A percentile compares a stretch with the other conserved stretches of the same genome.
phyloP scores from a whole-genome alignment of 2,888 invertebrate species.

The Nematopogon swammerdamellus region DNA sequence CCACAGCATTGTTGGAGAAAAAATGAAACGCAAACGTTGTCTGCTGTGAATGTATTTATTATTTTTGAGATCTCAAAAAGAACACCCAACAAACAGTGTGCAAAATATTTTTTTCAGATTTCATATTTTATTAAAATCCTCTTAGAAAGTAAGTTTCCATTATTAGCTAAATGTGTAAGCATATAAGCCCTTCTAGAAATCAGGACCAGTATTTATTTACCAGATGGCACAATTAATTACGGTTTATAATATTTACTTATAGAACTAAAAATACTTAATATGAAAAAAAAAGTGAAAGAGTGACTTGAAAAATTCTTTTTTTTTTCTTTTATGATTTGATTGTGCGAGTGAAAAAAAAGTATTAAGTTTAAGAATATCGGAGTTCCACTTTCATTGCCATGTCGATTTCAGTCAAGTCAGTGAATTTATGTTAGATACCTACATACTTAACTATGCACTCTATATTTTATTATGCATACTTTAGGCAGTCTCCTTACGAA shows the following conservation, averaged over 20 bases:
- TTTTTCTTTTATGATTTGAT: constrained; percentile 25
- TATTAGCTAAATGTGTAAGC: background rate
- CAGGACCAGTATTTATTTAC: too few species aligned
- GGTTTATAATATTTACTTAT: constrained; percentile 23
- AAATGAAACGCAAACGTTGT: too few species aligned
- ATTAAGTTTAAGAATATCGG: too few species aligned
- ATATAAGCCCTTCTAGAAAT: too few species aligned
- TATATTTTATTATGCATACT: too few species aligned
- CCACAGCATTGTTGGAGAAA: too few species aligned
- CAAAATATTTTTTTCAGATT: constrained; percentile 21
- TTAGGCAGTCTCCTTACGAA: too few species aligned
- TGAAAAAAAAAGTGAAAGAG: constrained; percentile 17
- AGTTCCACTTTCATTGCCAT: constrained; percentile 36
- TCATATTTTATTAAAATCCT: constrained; percentile 12
- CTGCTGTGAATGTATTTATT: constrained; percentile 20
- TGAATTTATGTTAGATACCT: too few species aligned
- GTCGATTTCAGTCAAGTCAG: constrained; percentile 17
- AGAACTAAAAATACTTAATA: constrained; percentile 2
- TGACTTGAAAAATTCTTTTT: constrained; percentile 19
- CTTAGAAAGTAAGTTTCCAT: background rate
- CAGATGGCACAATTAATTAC: constrained; percentile 45
- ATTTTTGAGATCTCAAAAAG: constrained; percentile 56
- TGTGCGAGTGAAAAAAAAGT: constrained; percentile 26
- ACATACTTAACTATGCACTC: too few species aligned
- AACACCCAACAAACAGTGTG: constrained; percentile 46